Conservation (phyloP, 2,888 invertebrate genomes). For the Eretmocerus hayati region DNA sequence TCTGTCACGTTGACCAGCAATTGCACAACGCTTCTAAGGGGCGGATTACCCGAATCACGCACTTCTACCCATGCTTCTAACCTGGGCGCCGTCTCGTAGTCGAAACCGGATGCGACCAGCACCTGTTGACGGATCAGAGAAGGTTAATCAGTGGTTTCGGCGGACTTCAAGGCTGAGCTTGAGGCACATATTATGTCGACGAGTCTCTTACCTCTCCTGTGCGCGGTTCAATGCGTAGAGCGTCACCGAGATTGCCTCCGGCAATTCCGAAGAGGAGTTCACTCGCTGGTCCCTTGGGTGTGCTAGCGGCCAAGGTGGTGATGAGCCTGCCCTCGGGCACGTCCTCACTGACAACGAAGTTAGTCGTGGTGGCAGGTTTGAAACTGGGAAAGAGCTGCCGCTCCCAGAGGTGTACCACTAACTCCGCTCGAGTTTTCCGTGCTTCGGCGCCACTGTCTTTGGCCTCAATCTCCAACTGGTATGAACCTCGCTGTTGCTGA, state of each 20-base stretch:
- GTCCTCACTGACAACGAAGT: conserved; percentile 74
- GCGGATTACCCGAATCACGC: conserved; percentile 74
- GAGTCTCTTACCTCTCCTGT: conserved; percentile 63
- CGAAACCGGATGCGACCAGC: conserved; percentile 72
- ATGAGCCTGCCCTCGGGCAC: conserved; percentile 70
- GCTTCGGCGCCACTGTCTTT: conserved; percentile 70
- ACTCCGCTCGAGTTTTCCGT: conserved; percentile 64
- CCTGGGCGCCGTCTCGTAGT: conserved; percentile 74
- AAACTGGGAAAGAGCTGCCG: conserved; percentile 76
- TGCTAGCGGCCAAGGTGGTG: conserved; percentile 68
- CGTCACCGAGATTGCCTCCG: conserved; percentile 88
- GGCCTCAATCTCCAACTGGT: conserved; percentile 69
- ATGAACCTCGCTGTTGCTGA: conserved; percentile 52
- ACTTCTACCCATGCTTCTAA: conserved; percentile 93
- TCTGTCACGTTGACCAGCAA: conserved; percentile 86
- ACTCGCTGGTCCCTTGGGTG: conserved; percentile 70
- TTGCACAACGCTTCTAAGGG: conserved; percentile 70
- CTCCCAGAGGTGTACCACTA: conserved; percentile 71
- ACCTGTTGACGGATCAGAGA: conserved; percentile 43
- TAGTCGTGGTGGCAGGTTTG: conserved; percentile 51
- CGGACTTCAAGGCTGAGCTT: too few species aligned
- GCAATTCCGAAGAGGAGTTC: conserved; percentile 76
- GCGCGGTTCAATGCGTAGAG: conserved; percentile 70
- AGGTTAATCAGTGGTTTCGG: neutral
- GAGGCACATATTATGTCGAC: too few species aligned